Evolutionary conservation across 2,888 invertebrate species (phyloP).

Genomic region (Cataglyphis cursor): DNA sequence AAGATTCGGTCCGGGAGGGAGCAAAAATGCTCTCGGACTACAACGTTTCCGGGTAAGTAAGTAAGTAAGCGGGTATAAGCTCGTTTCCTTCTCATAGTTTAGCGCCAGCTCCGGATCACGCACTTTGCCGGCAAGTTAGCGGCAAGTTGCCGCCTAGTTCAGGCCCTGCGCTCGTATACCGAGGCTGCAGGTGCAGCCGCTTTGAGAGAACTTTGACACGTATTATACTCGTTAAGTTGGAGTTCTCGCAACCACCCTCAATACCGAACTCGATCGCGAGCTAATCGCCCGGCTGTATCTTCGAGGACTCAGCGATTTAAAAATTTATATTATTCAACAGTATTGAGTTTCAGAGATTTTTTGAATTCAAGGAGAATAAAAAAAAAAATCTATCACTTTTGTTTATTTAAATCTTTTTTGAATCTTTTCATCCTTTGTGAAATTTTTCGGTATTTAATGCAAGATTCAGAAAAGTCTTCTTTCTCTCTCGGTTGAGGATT

Average conservation of each 20-base stretch:
- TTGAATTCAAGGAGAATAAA: not conserved
- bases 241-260: conserved; percentile 54
- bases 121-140: conserved; percentile 75
- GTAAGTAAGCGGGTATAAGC: conserved; percentile 57
- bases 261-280: conserved; percentile 58
- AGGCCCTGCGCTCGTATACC: conserved; percentile 48
- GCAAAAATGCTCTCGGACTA: conserved; percentile 10
- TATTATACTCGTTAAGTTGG: conserved; percentile 82
- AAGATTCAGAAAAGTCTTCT: conserved; percentile 22
- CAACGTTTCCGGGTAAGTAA: conserved; percentile 18
- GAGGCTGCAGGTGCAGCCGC: conserved; percentile 70
- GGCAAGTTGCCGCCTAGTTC: conserved; percentile 74
- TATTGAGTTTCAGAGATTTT: not conserved
- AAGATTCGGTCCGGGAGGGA: not conserved
- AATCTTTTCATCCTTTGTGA: conserved; percentile 31
- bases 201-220: conserved; percentile 80
- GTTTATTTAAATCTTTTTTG: conserved; percentile 45
- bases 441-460: conserved; percentile 40
- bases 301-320: not conserved
- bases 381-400: not conserved
- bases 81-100: conserved; percentile 66
- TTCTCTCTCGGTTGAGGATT: conserved; percentile 46
- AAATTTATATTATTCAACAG: not conserved
- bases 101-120: conserved; percentile 72
- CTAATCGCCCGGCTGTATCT: conserved; percentile 17